phyloP scores from a whole-genome alignment of 2,797 vertebrate species.

The Liparis tanakae region DNA sequence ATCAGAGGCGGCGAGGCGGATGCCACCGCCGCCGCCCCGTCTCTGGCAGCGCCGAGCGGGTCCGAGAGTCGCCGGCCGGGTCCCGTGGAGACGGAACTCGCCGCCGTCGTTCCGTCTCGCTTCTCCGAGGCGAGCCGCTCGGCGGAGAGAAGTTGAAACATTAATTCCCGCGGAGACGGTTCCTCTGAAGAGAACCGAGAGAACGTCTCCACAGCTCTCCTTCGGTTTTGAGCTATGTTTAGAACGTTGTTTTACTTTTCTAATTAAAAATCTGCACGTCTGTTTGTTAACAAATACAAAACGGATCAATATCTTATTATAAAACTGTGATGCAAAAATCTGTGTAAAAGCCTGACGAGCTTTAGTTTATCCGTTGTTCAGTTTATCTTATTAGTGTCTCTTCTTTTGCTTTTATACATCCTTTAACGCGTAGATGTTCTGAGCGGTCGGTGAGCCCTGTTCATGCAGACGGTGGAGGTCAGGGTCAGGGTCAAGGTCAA shows the following conservation, averaged over 20 bases:
- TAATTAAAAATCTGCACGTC: conserved; percentile 29
- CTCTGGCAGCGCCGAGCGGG: conserved; percentile 9
- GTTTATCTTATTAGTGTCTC: neutral
- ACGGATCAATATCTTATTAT: neutral
- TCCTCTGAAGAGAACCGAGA: conserved; percentile 14
- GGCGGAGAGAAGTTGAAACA: conserved; percentile 28
- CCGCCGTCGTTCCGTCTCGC: neutral
- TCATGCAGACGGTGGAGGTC: neutral
- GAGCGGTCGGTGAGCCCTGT: neutral
- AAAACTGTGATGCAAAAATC: neutral
- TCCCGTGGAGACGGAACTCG: conserved; percentile 2
- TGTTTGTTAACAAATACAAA: conserved; percentile 18
- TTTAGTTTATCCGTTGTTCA: conserved; percentile 4
- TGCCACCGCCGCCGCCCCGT: conserved; percentile 28
- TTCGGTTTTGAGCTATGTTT: conserved; percentile 38
- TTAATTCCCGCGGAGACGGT: conserved; percentile 14
- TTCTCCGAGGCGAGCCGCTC: conserved; percentile 17
- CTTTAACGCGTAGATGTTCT: neutral
- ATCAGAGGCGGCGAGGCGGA: conserved; percentile 32
- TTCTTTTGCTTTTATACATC: neutral
- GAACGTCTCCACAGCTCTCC: conserved; percentile 3
- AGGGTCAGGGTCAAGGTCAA: too few relatives aligned
- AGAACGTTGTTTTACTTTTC: conserved; percentile 27
- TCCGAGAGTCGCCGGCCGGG: conserved; percentile 19
- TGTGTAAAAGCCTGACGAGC: neutral